Evolutionary conservation across 2,113 vertebrate genomes (phyloP).

Genomic region (Psilopogon haemacephalus): DNA sequence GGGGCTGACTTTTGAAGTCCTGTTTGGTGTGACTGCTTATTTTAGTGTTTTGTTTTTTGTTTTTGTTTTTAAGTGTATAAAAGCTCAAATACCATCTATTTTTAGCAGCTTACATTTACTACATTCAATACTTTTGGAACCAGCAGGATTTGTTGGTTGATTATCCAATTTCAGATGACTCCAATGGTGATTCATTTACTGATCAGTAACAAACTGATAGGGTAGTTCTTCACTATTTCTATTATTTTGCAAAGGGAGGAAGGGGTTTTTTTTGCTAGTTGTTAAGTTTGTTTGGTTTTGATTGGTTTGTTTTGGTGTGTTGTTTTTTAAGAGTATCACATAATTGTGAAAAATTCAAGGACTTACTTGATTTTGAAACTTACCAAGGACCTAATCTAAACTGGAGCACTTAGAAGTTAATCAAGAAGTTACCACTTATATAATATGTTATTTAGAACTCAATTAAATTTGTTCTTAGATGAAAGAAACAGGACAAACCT

Average conservation of each 20-base stretch:
- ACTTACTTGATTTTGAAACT: constrained; percentile 6
- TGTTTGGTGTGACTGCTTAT: neutral
- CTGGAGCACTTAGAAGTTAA: constrained; percentile 27
- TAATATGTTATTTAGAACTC: constrained; percentile 35
- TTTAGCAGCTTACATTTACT: neutral
- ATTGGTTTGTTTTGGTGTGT: neutral
- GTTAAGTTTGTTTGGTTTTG: too few relatives aligned
- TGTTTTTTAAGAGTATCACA: neutral
- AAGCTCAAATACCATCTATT: neutral
- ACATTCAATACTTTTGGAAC: neutral
- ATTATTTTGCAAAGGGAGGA: too few relatives aligned
- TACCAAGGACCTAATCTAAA: constrained; percentile 1
- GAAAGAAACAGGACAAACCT: constrained; percentile 13
- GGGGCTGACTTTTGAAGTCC: neutral
- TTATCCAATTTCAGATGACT: neutral
- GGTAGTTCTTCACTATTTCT: neutral
- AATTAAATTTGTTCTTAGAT: constrained; percentile 39
- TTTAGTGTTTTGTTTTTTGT: neutral
- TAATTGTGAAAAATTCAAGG: neutral
- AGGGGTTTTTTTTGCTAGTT: too few relatives aligned
- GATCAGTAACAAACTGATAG: neutral
- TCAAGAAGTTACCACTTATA: constrained; percentile 19
- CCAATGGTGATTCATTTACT: neutral
- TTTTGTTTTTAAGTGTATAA: neutral
- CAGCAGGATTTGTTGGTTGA: neutral